phyloP scores from a whole-genome alignment of 2,797 vertebrate species.

The Selene dorsalis region DNA sequence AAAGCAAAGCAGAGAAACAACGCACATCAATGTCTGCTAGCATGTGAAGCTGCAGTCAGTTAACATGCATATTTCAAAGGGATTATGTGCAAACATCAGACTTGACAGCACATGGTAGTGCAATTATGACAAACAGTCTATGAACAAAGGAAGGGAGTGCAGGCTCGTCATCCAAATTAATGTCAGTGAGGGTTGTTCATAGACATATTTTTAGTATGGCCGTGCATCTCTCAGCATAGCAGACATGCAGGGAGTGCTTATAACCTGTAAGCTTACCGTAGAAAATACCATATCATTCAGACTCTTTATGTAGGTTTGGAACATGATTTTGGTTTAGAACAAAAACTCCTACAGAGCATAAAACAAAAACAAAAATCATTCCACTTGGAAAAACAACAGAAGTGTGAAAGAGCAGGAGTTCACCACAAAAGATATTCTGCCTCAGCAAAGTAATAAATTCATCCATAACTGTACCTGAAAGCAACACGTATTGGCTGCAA shows the following conservation, averaged over 20 bases:
- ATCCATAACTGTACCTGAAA: conserved; percentile 26
- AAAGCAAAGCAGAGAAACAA: conserved; percentile 59
- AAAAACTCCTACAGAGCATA: conserved; percentile 84
- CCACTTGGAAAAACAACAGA: conserved; percentile 54
- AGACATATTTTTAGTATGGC: conserved; percentile 63
- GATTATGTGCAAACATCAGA: conserved; percentile 33
- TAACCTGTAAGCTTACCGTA: conserved; percentile 80
- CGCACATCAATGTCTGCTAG: conserved; percentile 29
- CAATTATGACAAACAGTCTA: conserved; percentile 37
- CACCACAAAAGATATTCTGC: conserved; percentile 25
- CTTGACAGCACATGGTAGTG: conserved; percentile 38
- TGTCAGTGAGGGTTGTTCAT: conserved; percentile 40
- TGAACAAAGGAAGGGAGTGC: conserved; percentile 54
- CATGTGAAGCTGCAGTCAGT: neutral
- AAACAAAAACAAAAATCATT: conserved; percentile 79
- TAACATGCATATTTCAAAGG: conserved; percentile 55
- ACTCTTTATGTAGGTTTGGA: conserved; percentile 84
- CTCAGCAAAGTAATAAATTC: conserved; percentile 48
- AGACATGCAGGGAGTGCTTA: conserved; percentile 77
- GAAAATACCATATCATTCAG: conserved; percentile 86
- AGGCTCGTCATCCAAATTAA: conserved; percentile 48
- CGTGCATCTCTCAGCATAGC: conserved; percentile 77
- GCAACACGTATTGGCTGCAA: conserved; percentile 17
- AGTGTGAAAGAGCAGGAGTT: conserved; percentile 53
- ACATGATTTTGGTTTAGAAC: conserved; percentile 84